A percentile compares a stretch with the other conserved stretches of the same genome.
These are phyloP conservation scores for Eira barbara DNA, from an alignment of 2,113 vertebrate genomes.

Conservation along the genomic window DNA sequence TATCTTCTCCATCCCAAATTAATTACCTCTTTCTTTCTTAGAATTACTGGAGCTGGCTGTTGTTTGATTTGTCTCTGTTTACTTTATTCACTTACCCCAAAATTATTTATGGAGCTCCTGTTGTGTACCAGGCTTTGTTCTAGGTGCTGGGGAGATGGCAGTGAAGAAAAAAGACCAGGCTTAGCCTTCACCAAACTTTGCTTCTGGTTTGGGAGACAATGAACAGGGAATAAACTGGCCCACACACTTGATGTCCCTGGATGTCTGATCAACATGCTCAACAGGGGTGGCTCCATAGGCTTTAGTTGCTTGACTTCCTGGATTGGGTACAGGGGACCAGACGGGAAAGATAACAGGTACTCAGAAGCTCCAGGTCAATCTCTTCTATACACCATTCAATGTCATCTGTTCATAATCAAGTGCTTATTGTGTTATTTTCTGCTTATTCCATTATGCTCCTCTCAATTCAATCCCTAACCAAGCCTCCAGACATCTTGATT, in stretches of 20 bases:
- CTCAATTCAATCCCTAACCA: background rate
- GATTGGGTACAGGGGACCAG: background rate
- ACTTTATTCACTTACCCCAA: background rate
- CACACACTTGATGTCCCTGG: background rate
- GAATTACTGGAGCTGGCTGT: background rate
- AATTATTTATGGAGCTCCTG: background rate
- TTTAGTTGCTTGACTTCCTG: background rate
- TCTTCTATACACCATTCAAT: background rate
- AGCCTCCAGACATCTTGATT: background rate
- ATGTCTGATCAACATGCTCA: background rate
- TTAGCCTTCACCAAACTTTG: background rate
- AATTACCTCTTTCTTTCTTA: background rate
- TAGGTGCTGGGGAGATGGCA: background rate
- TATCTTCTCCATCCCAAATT: background rate
- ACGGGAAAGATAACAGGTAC: background rate
- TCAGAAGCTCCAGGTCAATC: background rate
- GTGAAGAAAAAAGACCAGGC: background rate
- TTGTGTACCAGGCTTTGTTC: background rate
- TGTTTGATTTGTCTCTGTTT: background rate
- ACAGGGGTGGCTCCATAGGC: no score
- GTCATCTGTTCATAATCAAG: background rate
- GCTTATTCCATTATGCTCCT: background rate
- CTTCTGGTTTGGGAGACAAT: background rate
- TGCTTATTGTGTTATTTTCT: background rate
- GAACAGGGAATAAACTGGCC: background rate